These are phyloP conservation scores for Lasioglossum figueresi DNA, from an alignment of 2,888 invertebrate genomes.

Conservation along the genomic window DNA sequence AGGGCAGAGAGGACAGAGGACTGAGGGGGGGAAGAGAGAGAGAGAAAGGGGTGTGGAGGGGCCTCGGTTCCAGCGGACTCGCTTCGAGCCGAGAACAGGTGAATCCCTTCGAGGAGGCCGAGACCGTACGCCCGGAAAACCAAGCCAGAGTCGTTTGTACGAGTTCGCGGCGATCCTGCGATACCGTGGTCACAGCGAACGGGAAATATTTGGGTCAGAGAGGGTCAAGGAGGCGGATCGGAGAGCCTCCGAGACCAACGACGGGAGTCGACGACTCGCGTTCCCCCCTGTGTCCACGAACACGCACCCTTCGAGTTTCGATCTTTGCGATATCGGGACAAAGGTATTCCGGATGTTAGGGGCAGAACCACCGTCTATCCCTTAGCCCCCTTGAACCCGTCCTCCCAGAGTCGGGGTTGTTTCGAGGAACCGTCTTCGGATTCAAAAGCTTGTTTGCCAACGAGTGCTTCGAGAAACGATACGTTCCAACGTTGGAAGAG, in stretches of 20 bases:
- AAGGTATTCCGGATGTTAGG: not conserved
- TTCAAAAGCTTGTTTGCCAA: not conserved
- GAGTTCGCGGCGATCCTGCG: conserved; percentile 30
- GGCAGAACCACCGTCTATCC: not conserved
- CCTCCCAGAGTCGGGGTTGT: not conserved
- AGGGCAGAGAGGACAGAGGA: not conserved
- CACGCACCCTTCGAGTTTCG: not conserved
- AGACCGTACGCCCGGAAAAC: conserved; percentile 1
- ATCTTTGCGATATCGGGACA: not conserved
- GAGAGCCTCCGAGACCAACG: conserved; percentile 9
- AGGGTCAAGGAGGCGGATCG: conserved; percentile 29
- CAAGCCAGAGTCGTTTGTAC: conserved; percentile 15
- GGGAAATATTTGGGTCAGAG: conserved; percentile 50
- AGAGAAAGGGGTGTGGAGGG: not conserved
- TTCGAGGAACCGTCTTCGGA: not conserved
- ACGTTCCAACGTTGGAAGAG: not conserved
- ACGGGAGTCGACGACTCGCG: conserved; percentile 8
- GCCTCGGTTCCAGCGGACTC: conserved; percentile 2
- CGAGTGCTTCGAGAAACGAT: not conserved
- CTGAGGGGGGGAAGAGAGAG: not conserved
- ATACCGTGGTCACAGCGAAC: conserved; percentile 19
- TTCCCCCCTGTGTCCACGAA: not conserved
- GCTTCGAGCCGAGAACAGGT: conserved; percentile 11
- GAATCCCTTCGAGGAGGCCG: conserved; percentile 9
- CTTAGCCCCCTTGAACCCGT: not conserved